These are phyloP conservation scores for Syndactyla subalaris DNA, from an alignment of 2,797 vertebrate genomes.

Conservation along the genomic window DNA sequence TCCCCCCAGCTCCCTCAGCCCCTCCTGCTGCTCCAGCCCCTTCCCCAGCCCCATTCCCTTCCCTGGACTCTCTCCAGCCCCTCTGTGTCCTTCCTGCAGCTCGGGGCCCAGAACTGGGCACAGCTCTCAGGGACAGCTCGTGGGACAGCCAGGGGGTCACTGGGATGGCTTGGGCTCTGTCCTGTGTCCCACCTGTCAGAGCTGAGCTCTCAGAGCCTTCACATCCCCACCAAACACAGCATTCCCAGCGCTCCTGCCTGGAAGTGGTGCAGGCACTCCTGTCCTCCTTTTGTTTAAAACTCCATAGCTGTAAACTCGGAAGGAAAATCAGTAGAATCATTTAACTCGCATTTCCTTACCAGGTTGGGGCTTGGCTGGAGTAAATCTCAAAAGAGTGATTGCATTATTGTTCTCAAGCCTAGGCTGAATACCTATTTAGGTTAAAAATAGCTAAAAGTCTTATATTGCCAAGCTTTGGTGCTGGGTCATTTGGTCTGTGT, in stretches of 20 bases:
- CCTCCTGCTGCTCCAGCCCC: fast-evolving
- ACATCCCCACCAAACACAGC: not conserved
- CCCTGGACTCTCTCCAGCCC: not conserved
- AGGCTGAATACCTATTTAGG: not conserved
- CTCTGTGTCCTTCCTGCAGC: not conserved
- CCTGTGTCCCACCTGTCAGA: no score
- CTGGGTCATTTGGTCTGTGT: not conserved
- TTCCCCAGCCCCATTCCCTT: fast-evolving
- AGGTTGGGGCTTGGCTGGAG: not conserved
- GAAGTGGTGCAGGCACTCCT: fast-evolving
- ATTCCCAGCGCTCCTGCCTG: not conserved
- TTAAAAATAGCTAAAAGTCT: not conserved
- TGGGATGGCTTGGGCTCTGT: no score
- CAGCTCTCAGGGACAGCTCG: not conserved
- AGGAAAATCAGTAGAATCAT: not conserved
- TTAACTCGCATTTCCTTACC: not conserved
- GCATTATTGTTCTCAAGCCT: not conserved
- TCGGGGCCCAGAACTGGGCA: not conserved
- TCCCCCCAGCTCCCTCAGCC: not conserved
- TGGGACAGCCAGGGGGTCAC: not conserved
- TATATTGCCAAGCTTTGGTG: not conserved
- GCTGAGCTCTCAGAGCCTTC: no score
- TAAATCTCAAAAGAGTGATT: not conserved
- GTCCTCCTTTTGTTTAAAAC: not conserved
- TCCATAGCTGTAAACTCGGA: not conserved